Percentiles rank a stretch among this genome's conserved stretches.
Evolutionary conservation across 2,113 vertebrate genomes (phyloP).

Genomic region (Erinaceus europaeus): DNA sequence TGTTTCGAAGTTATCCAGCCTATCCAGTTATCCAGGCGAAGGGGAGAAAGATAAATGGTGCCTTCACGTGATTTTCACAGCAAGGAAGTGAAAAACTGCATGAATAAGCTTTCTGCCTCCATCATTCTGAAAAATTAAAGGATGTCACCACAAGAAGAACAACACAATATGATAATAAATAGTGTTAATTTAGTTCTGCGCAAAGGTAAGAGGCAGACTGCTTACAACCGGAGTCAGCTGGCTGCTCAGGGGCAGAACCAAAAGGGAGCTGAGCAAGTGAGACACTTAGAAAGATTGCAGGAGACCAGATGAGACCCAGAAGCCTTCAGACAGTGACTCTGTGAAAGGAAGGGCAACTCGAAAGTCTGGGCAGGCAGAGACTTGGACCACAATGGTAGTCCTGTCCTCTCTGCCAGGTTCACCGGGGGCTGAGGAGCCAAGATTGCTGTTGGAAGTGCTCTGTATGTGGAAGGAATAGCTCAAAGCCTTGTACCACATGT

Average conservation of each 20-base stretch:
- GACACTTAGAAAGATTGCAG: too few species aligned
- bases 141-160: background rate
- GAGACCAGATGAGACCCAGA: background rate
- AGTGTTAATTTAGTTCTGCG: background rate
- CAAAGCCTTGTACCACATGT: fast-evolving
- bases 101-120: background rate
- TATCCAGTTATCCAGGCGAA: too few species aligned
- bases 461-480: background rate
- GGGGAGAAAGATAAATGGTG: background rate
- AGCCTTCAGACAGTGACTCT: background rate
- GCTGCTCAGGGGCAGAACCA: background rate
- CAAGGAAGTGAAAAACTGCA: background rate
- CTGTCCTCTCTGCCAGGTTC: too few species aligned
- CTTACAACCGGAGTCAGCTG: background rate
- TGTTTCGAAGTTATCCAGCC: background rate
- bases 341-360: background rate
- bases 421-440: background rate
- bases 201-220: too few species aligned
- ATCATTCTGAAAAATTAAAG: background rate
- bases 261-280: too few species aligned
- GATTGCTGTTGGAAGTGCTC: fast-evolving
- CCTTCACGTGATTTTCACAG: background rate
- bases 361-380: background rate
- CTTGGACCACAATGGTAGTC: background rate
- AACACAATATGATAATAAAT: background rate